Evolutionary conservation across 2,797 vertebrate genomes (phyloP).

Genomic region (Leucoraja ocellata): DNA sequence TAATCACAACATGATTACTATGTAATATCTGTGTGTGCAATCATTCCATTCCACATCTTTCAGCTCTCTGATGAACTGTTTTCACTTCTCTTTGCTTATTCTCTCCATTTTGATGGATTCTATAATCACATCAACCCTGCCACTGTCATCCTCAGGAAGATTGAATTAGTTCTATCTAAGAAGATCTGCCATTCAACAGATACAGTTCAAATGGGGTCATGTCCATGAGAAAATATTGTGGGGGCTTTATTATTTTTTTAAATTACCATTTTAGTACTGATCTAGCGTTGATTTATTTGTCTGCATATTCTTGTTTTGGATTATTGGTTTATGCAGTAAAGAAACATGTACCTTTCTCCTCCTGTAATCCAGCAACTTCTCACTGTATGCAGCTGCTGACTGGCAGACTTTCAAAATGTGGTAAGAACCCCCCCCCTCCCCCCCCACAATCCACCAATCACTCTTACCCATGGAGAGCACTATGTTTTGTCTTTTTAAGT

Average conservation of each 20-base stretch:
- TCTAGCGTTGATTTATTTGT: slow-evolving; percentile 15
- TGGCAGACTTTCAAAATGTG: slow-evolving; percentile 84
- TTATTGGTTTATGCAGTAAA: slow-evolving; percentile 36
- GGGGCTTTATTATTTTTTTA: background rate
- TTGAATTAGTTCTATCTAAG: slow-evolving; percentile 16
- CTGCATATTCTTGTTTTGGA: slow-evolving; percentile 27
- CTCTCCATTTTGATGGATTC: background rate
- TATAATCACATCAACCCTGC: background rate
- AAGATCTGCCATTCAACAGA: slow-evolving; percentile 39
- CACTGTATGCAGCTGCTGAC: slow-evolving; percentile 77
- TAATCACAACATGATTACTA: background rate
- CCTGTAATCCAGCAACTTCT: slow-evolving; percentile 78
- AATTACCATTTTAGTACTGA: background rate
- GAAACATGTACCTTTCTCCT: slow-evolving; percentile 47
- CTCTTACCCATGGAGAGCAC: slow-evolving; percentile 39
- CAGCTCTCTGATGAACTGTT: background rate
- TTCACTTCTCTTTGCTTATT: slow-evolving; percentile 51
- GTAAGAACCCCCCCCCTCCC: slow-evolving; percentile 70
- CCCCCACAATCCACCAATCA: slow-evolving; percentile 51
- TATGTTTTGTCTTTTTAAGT: slow-evolving; percentile 15
- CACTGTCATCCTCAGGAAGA: slow-evolving; percentile 1
- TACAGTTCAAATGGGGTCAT: slow-evolving; percentile 32
- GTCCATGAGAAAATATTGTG: background rate
- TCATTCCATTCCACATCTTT: slow-evolving; percentile 36
- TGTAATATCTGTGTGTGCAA: background rate